Evolutionary conservation across 2,888 invertebrate genomes (phyloP).

Genomic region (Merodon equestris): DNA sequence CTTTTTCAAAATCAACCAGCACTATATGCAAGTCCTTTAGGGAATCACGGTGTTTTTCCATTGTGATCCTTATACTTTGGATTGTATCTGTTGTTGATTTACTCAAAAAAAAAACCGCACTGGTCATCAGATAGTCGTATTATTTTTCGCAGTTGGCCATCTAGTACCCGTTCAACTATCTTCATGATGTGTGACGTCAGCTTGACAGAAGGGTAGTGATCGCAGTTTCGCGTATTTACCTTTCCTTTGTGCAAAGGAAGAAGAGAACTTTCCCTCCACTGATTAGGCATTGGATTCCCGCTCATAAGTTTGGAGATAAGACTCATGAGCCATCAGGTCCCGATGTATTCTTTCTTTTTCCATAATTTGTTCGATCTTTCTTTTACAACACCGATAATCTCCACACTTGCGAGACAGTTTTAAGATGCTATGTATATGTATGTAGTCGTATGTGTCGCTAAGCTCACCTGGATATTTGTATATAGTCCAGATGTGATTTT

Average conservation of each 20-base stretch:
- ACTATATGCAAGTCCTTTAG: not conserved
- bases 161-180: not conserved
- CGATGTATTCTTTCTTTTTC: not conserved
- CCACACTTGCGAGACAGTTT: no score
- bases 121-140: no score
- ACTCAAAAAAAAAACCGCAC: no score
- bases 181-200: slow-evolving; percentile 7
- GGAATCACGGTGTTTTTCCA: slow-evolving; percentile 9
- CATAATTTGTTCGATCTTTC: no score
- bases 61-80: slow-evolving; percentile 11
- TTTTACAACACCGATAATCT: no score
- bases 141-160: no score
- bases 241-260: slow-evolving; percentile 10
- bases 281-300: slow-evolving; percentile 1
- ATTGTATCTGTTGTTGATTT: not conserved
- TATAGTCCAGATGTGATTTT: no score
- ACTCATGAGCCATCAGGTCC: not conserved
- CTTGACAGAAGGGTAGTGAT: not conserved
- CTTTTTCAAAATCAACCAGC: slow-evolving; percentile 7
- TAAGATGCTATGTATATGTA: no score
- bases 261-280: slow-evolving; percentile 8
- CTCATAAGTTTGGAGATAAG: slow-evolving; percentile 16
- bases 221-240: not conserved
- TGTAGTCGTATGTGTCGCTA: no score
- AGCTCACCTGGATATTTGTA: no score